Evolutionary conservation across 2,888 invertebrate genomes (phyloP), one percentile per base, ranked within the genome.

Genomic region (Leucoma salicis): DNA sequence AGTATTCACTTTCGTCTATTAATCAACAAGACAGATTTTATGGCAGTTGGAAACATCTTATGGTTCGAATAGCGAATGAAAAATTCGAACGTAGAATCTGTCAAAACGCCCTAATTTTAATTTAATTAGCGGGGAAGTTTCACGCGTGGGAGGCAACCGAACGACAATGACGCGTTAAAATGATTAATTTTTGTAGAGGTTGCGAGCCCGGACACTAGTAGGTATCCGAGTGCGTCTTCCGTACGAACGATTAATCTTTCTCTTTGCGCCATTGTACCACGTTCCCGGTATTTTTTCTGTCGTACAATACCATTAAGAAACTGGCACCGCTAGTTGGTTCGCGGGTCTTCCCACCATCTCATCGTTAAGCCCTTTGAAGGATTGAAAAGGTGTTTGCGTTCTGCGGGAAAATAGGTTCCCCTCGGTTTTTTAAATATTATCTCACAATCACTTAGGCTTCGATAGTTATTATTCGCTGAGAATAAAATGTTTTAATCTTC

Each of bases 331-430:
- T 88, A 88, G 89, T 89, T 86, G 83, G 82, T 71, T 70, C 74
- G 63, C 69, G 65, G 72, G 72, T 69, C 72, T 70, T 73, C 73
- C 70, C 73, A 70, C 73, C 79, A 60, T 49, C 53, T 69, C 79
- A 78, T 82, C 81, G 76, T 74, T 70, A 70, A 70, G 70, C 76
- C 86, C 68, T 82, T 88, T 88, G 83, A 87, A 78, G 79, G 78
- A 77, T 82, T 90, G 82, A 90, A 90, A 81, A 90, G 90, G 89
- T 90, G 90, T 90, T 90, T 90, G 78, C 90, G 89, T 75, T 70
- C 74, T 73, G 74, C 75, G 72, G 74, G 78, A 85, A 87, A 88
- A 87, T 84, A 82, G 83, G 81, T 79, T 76, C 87, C 88, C 89
- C 85, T 84, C 77, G 70, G 63, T 82, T 31, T 82, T 82, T 79